Base-by-base conservation (phyloP, 1,140 invertebrate species). In the Brachionus sp. region DNA sequence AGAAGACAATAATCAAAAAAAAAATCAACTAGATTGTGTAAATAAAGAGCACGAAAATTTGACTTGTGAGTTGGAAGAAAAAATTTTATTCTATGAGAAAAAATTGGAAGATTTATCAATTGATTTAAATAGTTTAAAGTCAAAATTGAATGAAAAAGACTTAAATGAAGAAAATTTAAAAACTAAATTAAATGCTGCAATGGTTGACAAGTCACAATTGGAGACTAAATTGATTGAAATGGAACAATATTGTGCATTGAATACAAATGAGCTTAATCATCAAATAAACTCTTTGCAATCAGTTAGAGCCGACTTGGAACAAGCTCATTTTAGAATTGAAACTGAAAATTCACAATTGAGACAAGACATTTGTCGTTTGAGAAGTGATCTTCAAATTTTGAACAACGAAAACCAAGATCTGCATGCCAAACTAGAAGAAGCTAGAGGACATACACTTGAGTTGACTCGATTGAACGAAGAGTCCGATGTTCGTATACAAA, bases 401-500 rank as follows among this genome's bases (percentile, higher is more conserved):
- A 73, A 23, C 37, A 73, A 5, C 39, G 33, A 73, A 73, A 73
- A 39, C 33, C 7, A 73, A 1, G 16, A 39, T 73, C 19, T 73
- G 16, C n/a, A 10, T 39, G 3, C 10, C 2, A 73, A 73, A 73
- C 16, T 73, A 13, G 37, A 73, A 2, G 64, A 66, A 23, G 10
- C 25, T 33, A 66, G 33, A n/a, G n/a, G n/a, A 33, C 64, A n/a
- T 3, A 66, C 13, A 13, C 29, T 33, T 6, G 64, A 66, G 29
- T 37, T 50, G 39, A 25, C n/a, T 10, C 70, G 25, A 33, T 12
- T 70, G 29, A 64, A 29, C 12, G 62, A 64, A 64, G 62, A 64
- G 29, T 70, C n/a, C n/a, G 66, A 70, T 16, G 37, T 70, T 70
- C 29, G 66, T 39, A 70, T 70, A 19, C 35, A 70, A 70, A 23